A percentile compares a stretch with the other conserved stretches of the same genome.
Evolutionary conservation across 2,888 invertebrate species (phyloP).

Genomic region (Eupithecia subfuscata): DNA sequence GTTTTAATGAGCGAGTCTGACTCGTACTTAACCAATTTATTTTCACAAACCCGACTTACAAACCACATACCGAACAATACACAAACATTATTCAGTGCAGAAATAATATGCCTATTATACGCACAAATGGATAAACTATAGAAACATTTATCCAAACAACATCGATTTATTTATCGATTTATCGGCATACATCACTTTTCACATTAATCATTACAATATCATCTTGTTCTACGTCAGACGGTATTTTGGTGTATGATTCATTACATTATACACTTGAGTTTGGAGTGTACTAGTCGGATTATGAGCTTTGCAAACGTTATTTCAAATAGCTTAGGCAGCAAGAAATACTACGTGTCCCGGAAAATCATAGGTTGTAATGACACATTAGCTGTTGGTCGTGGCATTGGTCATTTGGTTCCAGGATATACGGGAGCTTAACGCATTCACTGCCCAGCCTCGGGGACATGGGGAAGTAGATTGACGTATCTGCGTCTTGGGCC

Average conservation of each 20-base stretch:
- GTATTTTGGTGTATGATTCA: conserved; percentile 60
- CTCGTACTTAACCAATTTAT: neutral
- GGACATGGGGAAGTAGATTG: too few relatives aligned
- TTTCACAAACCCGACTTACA: too few relatives aligned
- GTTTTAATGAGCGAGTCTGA: neutral
- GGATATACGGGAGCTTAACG: neutral
- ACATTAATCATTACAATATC: conserved; percentile 28
- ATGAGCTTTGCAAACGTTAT: conserved; percentile 38
- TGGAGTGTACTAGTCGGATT: conserved; percentile 63
- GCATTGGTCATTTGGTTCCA: neutral
- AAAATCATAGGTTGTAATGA: neutral
- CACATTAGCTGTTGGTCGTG: neutral
- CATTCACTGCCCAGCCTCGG: too few relatives aligned
- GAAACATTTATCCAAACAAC: conserved; percentile 15
- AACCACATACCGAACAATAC: neutral
- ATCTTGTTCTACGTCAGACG: conserved; percentile 35
- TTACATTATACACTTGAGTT: conserved; percentile 51
- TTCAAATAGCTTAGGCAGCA: neutral
- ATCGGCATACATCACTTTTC: conserved; percentile 14
- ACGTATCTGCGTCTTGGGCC: too few relatives aligned
- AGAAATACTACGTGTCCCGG: neutral
- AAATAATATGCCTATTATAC: neutral
- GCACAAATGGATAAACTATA: neutral
- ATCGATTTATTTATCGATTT: conserved; percentile 10
- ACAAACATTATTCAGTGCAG: neutral